Evolutionary conservation across 2,888 invertebrate species (phyloP).

Genomic region (Nemapogon koenigi): DNA sequence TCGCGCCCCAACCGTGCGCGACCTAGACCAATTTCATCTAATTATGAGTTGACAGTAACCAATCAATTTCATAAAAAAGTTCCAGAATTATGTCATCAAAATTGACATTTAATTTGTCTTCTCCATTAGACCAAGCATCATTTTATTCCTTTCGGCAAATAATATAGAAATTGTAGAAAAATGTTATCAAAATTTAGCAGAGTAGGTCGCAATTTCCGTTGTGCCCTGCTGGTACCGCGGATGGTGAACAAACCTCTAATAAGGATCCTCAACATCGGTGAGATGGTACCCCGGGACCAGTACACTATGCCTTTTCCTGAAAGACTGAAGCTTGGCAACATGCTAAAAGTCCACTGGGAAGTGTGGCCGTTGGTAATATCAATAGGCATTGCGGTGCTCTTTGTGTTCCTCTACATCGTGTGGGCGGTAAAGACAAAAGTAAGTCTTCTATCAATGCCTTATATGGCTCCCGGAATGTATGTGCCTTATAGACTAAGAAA

Average conservation of each 20-base stretch:
- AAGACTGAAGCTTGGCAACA: constrained; percentile 26
- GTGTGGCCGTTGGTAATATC: constrained; percentile 33
- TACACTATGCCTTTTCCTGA: constrained; percentile 33
- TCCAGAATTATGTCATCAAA: no score
- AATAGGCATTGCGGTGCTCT: constrained; percentile 20
- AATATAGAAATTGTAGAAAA: constrained; percentile 10
- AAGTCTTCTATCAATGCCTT: constrained; percentile 13
- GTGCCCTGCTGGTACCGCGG: no score
- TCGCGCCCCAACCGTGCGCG: no score
- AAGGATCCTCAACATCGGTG: constrained; percentile 13
- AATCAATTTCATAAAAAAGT: no score
- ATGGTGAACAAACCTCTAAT: no score
- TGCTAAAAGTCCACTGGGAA: constrained; percentile 36
- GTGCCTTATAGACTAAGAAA: no score
- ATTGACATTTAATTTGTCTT: no score
- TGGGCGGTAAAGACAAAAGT: constrained; percentile 38
- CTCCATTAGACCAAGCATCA: no score
- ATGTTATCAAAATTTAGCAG: constrained; percentile 34
- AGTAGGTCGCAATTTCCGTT: constrained; percentile 12
- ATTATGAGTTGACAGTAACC: no score
- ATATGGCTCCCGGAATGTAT: no score
- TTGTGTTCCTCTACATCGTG: constrained; percentile 23
- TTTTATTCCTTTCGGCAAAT: no score
- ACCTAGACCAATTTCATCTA: no score
- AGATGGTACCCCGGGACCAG: constrained; percentile 34